Evolutionary conservation across 1,140 invertebrate genomes (phyloP), one percentile per base, ranked within the genome.

Genomic region (Hirudo medicinalis): DNA sequence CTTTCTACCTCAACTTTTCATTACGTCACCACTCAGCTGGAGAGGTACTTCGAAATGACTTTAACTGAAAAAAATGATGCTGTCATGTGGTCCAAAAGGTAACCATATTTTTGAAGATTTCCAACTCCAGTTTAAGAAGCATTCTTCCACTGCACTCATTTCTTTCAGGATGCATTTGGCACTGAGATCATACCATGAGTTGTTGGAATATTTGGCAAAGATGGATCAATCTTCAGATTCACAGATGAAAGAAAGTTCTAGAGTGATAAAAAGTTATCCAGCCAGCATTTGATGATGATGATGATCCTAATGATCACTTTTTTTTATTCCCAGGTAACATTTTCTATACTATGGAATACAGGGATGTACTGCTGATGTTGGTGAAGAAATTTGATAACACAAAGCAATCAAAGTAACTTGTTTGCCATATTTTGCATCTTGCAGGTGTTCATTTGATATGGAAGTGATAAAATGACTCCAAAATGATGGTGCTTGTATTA

Each of bases 291-390:
- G 22, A 70, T 53, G 9, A 70, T 54, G 49, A 29, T 70, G 19
- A 54, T 68, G n/a, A 32, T 32, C 32, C 6, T 32, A 68, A 68
- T 40, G n/a, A 11, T 68, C 36, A 27, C 11, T 22, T 68, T n/a
- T 22, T 68, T n/a, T 68, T 43, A 32, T 9, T 36, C 11, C 19
- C 71, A 80, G 79, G 78, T 75, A 82, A 82, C 82, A 87, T 97
- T 74, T 96, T 96, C 82, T 96, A 97, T 81, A 88, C 94, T 17
- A 84, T 91, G 72, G 94, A 97, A 81, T 97, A 96, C 83, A 85
- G 94, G 74, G 94, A 97, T 81, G 88, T 94, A 76, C 87, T 94
- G 77, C 81, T 94, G 40, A 85, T 86, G 55, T 86, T 91, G 70
- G 81, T 96, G 74, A 83, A 90, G 49, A 87, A 87, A 75, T 97